Evolutionary conservation across 1,140 invertebrate species (phyloP).

Genomic region (Aphelenchoides besseyi): DNA sequence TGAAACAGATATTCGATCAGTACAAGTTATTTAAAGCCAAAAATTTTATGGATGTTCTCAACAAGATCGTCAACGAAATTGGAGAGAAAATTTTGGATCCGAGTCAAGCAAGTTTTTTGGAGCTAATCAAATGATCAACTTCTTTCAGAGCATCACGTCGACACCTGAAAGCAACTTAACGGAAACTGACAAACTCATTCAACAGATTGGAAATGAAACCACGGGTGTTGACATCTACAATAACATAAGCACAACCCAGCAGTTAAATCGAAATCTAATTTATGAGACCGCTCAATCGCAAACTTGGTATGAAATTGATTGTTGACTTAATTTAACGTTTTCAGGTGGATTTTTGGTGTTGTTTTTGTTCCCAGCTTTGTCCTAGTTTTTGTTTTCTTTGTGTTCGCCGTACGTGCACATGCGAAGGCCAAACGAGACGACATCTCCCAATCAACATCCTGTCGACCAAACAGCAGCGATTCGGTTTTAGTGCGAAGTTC

Average conservation of each 20-base stretch:
- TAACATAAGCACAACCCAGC: not conserved
- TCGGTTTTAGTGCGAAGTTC: not conserved
- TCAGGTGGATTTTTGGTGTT: not conserved
- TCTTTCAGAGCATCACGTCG: not conserved
- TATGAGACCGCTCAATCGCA: not conserved
- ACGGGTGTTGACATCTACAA: not conserved
- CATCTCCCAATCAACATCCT: not conserved
- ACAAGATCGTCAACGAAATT: slow-evolving; percentile 56
- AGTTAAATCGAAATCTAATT: not conserved
- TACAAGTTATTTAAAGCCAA: slow-evolving; percentile 54
- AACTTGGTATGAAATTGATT: not conserved
- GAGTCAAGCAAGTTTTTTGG: not conserved
- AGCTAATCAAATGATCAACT: no score
- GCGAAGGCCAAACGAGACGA: not conserved
- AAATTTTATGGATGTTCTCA: slow-evolving; percentile 55
- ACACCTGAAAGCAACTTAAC: not conserved
- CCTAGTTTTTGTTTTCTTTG: not conserved
- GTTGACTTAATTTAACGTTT: not conserved
- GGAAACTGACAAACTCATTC: slow-evolving; percentile 8
- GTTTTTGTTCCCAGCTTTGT: not conserved
- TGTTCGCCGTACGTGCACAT: not conserved
- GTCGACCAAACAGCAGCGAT: not conserved
- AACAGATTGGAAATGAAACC: not conserved
- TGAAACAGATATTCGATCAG: slow-evolving; percentile 50
- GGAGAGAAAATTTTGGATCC: slow-evolving; percentile 50